phyloP scores from a whole-genome alignment of 2,797 vertebrate genomes.

The Rhincodon typus region DNA sequence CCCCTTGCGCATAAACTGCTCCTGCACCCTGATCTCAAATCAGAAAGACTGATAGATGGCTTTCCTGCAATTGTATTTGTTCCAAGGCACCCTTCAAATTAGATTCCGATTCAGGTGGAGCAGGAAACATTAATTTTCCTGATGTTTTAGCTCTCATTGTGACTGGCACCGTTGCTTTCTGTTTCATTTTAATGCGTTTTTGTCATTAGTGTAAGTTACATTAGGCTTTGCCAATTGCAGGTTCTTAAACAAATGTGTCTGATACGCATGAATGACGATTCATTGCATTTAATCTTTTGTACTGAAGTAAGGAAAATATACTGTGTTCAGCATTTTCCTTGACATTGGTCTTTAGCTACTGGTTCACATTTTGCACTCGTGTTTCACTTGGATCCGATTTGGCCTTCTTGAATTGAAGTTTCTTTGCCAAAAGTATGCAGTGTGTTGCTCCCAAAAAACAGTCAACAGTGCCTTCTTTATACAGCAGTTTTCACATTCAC shows the following conservation, averaged over 20 bases:
- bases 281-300: background rate
- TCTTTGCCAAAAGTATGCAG: background rate
- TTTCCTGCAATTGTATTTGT: background rate
- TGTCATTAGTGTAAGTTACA: background rate
- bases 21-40: background rate
- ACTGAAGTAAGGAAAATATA: background rate
- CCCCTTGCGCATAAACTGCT: background rate
- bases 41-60: background rate
- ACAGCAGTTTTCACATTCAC: background rate
- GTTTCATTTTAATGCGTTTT: background rate
- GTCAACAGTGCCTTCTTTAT: background rate
- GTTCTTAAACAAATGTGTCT: background rate
- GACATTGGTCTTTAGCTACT: background rate
- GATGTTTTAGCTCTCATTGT: background rate
- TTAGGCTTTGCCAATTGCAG: background rate
- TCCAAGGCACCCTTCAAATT: background rate
- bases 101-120: background rate
- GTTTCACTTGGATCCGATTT: background rate
- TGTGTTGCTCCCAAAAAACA: background rate
- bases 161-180: background rate
- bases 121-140: constrained; percentile 8
- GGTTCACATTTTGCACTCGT: background rate
- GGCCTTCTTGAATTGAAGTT: background rate
- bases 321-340: background rate
- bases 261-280: background rate